Base-by-base conservation (phyloP, 2,888 invertebrate genomes). In the Zhuqinia jingwanae region DNA sequence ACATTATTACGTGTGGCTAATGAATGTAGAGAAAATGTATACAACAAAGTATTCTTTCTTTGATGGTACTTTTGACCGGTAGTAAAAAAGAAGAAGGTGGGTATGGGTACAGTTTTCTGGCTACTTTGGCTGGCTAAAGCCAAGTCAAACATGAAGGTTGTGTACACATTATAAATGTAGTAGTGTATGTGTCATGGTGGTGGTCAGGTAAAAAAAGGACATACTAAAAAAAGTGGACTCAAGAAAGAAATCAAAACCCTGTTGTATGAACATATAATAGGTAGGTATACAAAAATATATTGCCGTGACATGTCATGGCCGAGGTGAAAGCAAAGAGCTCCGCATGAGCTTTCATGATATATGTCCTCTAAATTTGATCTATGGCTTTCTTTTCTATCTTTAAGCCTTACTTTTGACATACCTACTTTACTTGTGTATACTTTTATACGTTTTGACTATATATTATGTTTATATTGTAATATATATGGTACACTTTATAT, bases 291-390 rank as follows among this genome's bases (percentile, higher is more conserved):
- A n/a, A n/a, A n/a, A n/a, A n/a, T 25, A 58, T 13, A 58, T 36
- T 36, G 36, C 56, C 58, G 22, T 77, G 60, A 78, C 65, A 56
- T 11, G 79, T 50, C 53, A 47, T 68, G 36, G 36, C 36, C 8
- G n/a, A n/a, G n/a, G 27, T 60, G 60, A 25, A n/a, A 13, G 27
- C 15, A n/a, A 17, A 22, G 56, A 25, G 56, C 56, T 36, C n/a
- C 11, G 53, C 56, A 78, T 45, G 78, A 45, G 78, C 56, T 58
- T 68, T 50, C 68, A 86, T 80, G 86, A 86, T 73, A 80, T 60
- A 77, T 82, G 81, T 87, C 77, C 81, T 45, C 20, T 68, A 76
- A 77, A 81, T 87, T 87, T 87, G 87, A 87, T 87, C 81, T 87
- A 87, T 87, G 81, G 82, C 77, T 63, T 76, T 83, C n/a, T 17